A percentile compares a stretch with the other conserved stretches of the same genome.
phyloP scores from a whole-genome alignment of 2,888 invertebrate genomes.

The Ennomos fuscantarius region DNA sequence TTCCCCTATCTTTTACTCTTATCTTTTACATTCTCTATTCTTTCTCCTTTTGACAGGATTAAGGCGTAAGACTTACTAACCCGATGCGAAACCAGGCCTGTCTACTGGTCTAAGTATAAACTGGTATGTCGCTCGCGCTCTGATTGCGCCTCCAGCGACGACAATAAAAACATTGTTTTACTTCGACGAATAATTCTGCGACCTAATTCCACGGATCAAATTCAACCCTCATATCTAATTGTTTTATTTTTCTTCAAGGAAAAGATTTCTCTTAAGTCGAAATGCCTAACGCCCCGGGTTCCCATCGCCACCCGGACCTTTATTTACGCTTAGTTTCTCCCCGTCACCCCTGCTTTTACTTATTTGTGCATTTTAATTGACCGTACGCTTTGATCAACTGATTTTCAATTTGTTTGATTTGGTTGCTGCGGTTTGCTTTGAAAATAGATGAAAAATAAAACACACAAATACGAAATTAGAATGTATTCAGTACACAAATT shows the following conservation, averaged over 20 bases:
- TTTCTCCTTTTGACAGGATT: too few species aligned
- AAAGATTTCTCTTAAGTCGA: constrained; percentile 7
- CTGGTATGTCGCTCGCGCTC: too few species aligned
- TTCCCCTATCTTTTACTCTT: too few species aligned
- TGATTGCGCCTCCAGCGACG: too few species aligned
- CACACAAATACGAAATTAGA: too few species aligned
- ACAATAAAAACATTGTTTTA: neutral
- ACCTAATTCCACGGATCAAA: constrained; percentile 17
- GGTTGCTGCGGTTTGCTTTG: neutral
- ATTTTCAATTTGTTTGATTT: constrained; percentile 13
- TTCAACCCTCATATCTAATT: constrained; percentile 21
- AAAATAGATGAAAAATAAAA: neutral
- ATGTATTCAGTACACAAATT: too few species aligned
- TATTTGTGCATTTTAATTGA: constrained; percentile 31
- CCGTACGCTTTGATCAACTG: constrained; percentile 14
- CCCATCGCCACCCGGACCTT: constrained; percentile 1
- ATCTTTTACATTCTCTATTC: too few species aligned
- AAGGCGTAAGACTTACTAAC: too few species aligned
- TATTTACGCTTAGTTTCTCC: constrained; percentile 1
- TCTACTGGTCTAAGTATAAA: too few species aligned
- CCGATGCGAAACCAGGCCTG: too few species aligned
- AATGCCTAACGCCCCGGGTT: neutral
- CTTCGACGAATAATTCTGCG: constrained; percentile 2
- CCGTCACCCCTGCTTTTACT: neutral
- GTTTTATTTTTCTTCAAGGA: constrained; percentile 15